Percentiles rank a stretch among this genome's conserved stretches.
phyloP scores from a whole-genome alignment of 2,113 vertebrate genomes.

The Condylura cristata region DNA sequence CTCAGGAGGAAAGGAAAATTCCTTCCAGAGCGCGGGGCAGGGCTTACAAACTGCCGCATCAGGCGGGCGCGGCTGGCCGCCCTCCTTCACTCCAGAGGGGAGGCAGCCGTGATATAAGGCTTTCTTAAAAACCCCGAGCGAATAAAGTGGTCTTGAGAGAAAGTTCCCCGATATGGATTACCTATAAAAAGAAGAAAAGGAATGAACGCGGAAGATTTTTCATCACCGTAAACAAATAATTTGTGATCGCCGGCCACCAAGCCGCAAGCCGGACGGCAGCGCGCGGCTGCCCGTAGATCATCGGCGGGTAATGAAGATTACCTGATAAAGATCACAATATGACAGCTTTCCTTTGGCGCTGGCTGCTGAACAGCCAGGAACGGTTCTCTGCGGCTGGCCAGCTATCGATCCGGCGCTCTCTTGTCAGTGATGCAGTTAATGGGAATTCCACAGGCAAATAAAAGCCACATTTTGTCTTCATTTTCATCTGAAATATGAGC shows the following conservation, averaged over 20 bases:
- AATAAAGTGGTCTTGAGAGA: constrained; percentile 82
- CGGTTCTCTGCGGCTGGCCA: constrained; percentile 90
- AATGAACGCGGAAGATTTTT: constrained; percentile 86
- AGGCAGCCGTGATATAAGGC: constrained; percentile 70
- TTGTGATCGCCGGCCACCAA: constrained; percentile 83
- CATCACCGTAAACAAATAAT: constrained; percentile 90
- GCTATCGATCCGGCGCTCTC: constrained; percentile 94
- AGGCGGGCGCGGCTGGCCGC: not conserved
- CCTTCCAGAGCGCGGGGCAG: constrained; percentile 53
- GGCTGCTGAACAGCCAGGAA: constrained; percentile 94
- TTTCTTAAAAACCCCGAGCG: constrained; percentile 82
- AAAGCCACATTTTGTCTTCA: constrained; percentile 91
- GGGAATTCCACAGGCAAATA: constrained; percentile 93
- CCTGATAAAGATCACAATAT: constrained; percentile 99
- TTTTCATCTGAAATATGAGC: constrained; percentile 93
- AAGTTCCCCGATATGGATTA: constrained; percentile 88
- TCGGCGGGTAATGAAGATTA: constrained; percentile 94
- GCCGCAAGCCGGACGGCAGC: constrained; percentile 87
- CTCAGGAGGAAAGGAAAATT: constrained; percentile 52
- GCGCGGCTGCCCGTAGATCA: constrained; percentile 92
- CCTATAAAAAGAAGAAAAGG: constrained; percentile 89
- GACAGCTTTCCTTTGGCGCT: constrained; percentile 96
- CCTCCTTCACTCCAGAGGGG: not conserved
- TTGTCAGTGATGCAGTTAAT: constrained; percentile 92
- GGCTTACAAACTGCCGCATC: constrained; percentile 55